A percentile compares a stretch with the other conserved stretches of the same genome.
Evolutionary conservation across 23 tunicate genomes (phyloP).

Genomic region (Ascidia mentula): DNA sequence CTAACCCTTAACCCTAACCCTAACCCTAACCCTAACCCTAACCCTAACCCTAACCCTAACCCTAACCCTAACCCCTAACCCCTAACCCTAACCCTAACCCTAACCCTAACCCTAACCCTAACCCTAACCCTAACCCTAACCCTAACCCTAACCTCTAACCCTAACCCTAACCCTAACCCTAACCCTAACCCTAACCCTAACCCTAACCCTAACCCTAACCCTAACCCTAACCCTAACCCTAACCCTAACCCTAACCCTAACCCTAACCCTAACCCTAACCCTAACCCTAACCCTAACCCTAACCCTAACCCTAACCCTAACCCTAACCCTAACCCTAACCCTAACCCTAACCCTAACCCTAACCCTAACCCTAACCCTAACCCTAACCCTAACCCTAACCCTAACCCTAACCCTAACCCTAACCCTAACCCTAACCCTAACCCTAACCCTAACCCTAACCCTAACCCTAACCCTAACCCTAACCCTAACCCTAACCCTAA

Average conservation of each 20-base stretch:
- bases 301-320: slow-evolving; percentile 79
- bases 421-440: slow-evolving; percentile 85
- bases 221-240: slow-evolving; percentile 80
- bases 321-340: slow-evolving; percentile 83
- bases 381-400: slow-evolving; percentile 91
- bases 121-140: slow-evolving; percentile 88
- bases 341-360: slow-evolving; percentile 86
- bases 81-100: slow-evolving; percentile 80
- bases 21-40: slow-evolving; percentile 56
- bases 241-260: slow-evolving; percentile 83
- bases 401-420: slow-evolving; percentile 79
- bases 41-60: slow-evolving; percentile 64
- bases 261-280: slow-evolving; percentile 77
- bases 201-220: slow-evolving; percentile 89
- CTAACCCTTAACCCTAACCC: slow-evolving; percentile 63
- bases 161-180: slow-evolving; percentile 86
- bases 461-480: slow-evolving; percentile 87
- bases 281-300: slow-evolving; percentile 63
- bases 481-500: slow-evolving; percentile 88
- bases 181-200: slow-evolving; percentile 75
- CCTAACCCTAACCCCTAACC: slow-evolving; percentile 70
- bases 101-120: slow-evolving; percentile 84
- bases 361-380: slow-evolving; percentile 88
- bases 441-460: slow-evolving; percentile 89
- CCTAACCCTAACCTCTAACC: slow-evolving; percentile 89